Conservation (phyloP, 2,888 invertebrate genomes). For the Heliconius ismenius region DNA sequence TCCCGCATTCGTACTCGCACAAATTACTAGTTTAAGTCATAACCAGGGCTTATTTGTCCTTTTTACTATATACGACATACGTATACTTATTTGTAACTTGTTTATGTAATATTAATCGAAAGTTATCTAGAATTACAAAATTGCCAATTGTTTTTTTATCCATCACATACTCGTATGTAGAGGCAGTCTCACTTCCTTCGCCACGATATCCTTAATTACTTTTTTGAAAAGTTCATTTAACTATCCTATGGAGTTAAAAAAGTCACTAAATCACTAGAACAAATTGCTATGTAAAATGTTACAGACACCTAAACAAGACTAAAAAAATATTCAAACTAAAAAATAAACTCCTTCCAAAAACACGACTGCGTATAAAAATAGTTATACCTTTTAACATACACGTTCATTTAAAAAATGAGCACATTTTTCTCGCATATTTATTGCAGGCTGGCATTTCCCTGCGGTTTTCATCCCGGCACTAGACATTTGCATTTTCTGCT, state of each 20-base stretch:
- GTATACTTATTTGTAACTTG: too few species aligned
- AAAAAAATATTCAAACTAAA: not conserved
- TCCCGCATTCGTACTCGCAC: conserved; percentile 42
- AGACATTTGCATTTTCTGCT: conserved; percentile 20
- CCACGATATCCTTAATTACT: not conserved
- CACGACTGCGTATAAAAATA: not conserved
- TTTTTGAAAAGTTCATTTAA: not conserved
- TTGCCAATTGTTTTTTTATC: too few species aligned
- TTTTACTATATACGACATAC: too few species aligned
- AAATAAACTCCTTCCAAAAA: not conserved
- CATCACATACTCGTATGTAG: not conserved
- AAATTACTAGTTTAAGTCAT: conserved; percentile 9
- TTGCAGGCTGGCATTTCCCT: conserved; percentile 10
- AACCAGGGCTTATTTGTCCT: not conserved
- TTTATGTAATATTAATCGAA: too few species aligned
- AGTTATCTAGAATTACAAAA: too few species aligned
- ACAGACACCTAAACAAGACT: not conserved
- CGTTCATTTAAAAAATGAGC: conserved; percentile 22
- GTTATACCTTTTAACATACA: not conserved
- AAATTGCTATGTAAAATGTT: not conserved
- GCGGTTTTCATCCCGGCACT: conserved; percentile 14
- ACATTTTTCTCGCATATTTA: conserved; percentile 24
- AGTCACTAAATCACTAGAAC: not conserved
- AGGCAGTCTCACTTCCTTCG: not conserved
- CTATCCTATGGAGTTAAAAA: too few species aligned